These are phyloP conservation scores for Tenthredo distinguenda DNA, from an alignment of 2,888 invertebrate species.

Conservation along the genomic window DNA sequence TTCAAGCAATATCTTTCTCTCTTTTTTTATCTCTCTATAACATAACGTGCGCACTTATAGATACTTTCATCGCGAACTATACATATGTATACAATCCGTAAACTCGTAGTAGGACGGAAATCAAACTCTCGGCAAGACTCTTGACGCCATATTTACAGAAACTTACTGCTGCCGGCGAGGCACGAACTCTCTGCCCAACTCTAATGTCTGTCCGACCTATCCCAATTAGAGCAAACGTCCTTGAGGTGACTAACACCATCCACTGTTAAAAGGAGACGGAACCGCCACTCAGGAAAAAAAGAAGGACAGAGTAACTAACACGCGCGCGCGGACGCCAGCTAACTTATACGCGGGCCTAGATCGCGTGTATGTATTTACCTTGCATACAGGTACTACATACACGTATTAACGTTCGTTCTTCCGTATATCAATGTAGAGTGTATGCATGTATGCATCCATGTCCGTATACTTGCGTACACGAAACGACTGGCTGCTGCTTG, in stretches of 20 bases:
- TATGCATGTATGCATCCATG: background rate
- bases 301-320: constrained; percentile 31
- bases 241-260: constrained; percentile 73
- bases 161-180: constrained; percentile 33
- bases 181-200: constrained; percentile 39
- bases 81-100: background rate
- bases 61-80: constrained; percentile 2
- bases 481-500: background rate
- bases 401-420: background rate
- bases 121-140: background rate
- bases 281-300: constrained; percentile 1
- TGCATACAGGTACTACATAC: background rate
- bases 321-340: constrained; percentile 33
- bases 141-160: constrained; percentile 45
- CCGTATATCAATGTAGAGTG: background rate
- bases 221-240: constrained; percentile 75
- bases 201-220: constrained; percentile 72
- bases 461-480: background rate
- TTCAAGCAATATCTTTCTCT: background rate
- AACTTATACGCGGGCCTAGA: background rate
- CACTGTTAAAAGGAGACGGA: constrained; percentile 55
- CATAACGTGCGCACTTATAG: background rate
- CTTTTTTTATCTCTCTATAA: background rate
- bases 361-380: background rate
- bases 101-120: constrained; percentile 14